Evolutionary conservation across 2,888 invertebrate genomes (phyloP), one percentile per base, ranked within the genome.

Genomic region (Patella pellucida): DNA sequence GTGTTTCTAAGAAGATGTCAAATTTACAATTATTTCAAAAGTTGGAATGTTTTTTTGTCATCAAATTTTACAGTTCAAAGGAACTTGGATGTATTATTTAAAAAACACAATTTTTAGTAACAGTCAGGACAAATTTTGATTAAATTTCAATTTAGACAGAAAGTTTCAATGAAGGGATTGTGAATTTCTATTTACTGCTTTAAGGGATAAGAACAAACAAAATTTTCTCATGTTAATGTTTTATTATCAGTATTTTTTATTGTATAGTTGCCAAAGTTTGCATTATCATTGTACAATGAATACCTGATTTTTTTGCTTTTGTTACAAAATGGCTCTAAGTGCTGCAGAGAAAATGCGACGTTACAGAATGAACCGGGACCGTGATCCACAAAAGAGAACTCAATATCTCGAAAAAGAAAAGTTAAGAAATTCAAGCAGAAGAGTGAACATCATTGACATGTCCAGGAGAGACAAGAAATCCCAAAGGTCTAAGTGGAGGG

Each of bases 21-120:
- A 41, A 68, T 19, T 41, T n/a, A 16, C 27, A 31, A 16, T 68
- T 31, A 31, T n/a, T 31, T 68, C 12, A 31, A 16, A n/a, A n/a
- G 12, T 15, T 7, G 27, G 41, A 16, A n/a, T 15, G 27, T 68
- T 68, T 68, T 16, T 14, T 11, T 68, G 19, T 31, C 68, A 41
- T 27, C 41, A 14, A n/a, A 41, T 27, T 31, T 15, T 31, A 68
- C 27, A n/a, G 27, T n/a, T 68, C 14, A 41, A 31, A 68, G 41
- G 14, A 41, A 41, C 41, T 16, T 68, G 68, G 68, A 7, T 31
- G n/a, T 68, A n/a, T 68, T 68, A 31, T 68, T 27, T 16, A 41
- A 68, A 68, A 68, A 68, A 16, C 27, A 27, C 27, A 27, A 27
- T 68, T 68, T 68, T 68, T 14, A n/a, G 68, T 68, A 68, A 68